Evolutionary conservation across 2,797 vertebrate genomes (phyloP), one percentile per base, ranked within the genome.

Genomic region (Notolabrus celidotus): DNA sequence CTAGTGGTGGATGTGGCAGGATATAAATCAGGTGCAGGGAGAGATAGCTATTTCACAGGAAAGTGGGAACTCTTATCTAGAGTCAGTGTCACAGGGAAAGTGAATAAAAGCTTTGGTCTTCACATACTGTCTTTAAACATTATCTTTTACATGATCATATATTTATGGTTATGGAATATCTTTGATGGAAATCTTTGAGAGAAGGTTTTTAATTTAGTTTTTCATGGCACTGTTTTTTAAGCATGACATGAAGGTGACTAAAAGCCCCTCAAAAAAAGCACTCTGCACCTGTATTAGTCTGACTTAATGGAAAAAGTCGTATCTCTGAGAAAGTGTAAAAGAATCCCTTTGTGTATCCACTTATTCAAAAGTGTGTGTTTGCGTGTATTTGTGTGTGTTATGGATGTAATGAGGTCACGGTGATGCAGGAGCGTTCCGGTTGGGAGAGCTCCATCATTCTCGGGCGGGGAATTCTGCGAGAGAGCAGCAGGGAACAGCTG

Each of bases 1-100:
- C 79, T 45, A n/a, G 67, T 70, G 68, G 77, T 42, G 70, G 77
- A 70, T 22, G 50, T 75, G 73, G 72, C 85, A 77, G 88, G 78
- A 72, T 82, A 91, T 90, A 88, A 91, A 91, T 91, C 89, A 91
- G 87, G 75, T n/a, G 57, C 55, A 52, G 45, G 39, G 36, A 67
- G 58, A 73, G 72, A 86, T 42, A 76, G 71, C 25, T 59, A 67
- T 77, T 80, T 41, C 69, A 59, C 61, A 42, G 76, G 73, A 76
- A 61, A 72, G 54, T n/a, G 56, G 80, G 67, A 67, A 71, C 70
- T 78, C 84, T 89, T 90, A 92, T 92, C 88, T 86, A 4, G 55
- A 74, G 77, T 68, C 67, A 33, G 67, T 83, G 86, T 88, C 84
- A 85, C 36, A 17, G 47, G 61, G 57, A 75, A 80, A 76, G 77